phyloP scores from a whole-genome alignment of 2,113 vertebrate species.

The Periophthalmodon schlosseri region DNA sequence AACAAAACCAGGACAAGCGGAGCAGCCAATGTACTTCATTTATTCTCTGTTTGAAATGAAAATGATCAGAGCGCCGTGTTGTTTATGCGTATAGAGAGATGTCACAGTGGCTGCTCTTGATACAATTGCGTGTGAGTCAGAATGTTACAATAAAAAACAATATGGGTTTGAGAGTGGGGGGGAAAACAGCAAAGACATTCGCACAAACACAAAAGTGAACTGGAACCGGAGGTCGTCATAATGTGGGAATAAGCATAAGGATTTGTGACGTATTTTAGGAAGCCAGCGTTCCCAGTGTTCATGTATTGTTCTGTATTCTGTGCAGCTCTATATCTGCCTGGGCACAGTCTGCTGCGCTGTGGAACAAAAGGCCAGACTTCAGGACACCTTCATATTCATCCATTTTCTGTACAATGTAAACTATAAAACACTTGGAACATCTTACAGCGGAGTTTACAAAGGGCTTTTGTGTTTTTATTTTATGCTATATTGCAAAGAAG shows the following conservation, averaged over 20 bases:
- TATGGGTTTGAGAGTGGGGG: background rate
- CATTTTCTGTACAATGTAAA: constrained; percentile 27
- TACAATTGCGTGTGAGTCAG: background rate
- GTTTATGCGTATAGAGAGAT: background rate
- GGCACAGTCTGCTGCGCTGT: background rate
- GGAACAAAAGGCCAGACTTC: constrained; percentile 25
- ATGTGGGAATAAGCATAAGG: background rate
- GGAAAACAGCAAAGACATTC: background rate
- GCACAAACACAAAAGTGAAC: background rate
- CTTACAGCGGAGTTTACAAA: constrained; percentile 10
- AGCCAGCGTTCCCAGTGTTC: background rate
- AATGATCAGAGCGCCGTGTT: constrained; percentile 1
- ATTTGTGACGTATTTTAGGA: background rate
- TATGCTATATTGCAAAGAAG: no score
- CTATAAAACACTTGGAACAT: constrained; percentile 9
- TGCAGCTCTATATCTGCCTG: no score
- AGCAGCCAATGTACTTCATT: background rate
- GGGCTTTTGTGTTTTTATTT: background rate
- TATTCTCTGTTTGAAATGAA: background rate
- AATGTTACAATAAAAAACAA: background rate
- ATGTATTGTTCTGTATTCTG: no score
- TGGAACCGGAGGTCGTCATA: background rate
- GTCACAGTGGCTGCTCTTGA: background rate
- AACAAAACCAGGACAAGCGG: background rate
- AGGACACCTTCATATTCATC: constrained; percentile 24